Conservation (phyloP, 2,113 vertebrate species). For the Lampris incognitus region DNA sequence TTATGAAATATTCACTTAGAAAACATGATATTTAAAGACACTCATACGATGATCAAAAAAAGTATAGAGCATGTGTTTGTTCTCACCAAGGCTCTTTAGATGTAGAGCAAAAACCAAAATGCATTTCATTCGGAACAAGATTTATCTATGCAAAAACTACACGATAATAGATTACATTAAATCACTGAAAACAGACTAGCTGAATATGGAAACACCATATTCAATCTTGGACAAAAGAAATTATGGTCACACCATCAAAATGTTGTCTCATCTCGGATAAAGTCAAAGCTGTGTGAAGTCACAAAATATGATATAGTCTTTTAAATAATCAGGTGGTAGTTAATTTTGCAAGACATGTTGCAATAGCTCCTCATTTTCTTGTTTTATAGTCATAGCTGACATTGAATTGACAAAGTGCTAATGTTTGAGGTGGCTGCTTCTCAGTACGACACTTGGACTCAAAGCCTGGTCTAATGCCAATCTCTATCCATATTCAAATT, state of each 20-base stretch:
- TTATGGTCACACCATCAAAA: too few species aligned
- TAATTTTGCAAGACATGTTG: not conserved
- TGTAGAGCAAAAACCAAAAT: slow-evolving; percentile 9
- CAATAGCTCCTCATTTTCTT: slow-evolving; percentile 1
- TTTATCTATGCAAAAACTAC: too few species aligned
- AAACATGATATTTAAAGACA: not conserved
- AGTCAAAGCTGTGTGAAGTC: too few species aligned
- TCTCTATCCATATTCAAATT: not conserved
- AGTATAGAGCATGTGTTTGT: not conserved
- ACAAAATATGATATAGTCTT: too few species aligned
- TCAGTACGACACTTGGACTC: not conserved
- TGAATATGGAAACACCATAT: too few species aligned
- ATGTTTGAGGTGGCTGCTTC: not conserved
- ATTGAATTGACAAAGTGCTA: not conserved
- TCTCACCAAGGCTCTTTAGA: not conserved
- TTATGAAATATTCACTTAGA: not conserved
- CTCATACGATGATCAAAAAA: not conserved
- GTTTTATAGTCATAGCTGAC: not conserved
- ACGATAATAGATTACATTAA: too few species aligned
- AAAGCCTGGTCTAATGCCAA: too few species aligned
- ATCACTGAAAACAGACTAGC: too few species aligned
- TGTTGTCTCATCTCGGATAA: too few species aligned
- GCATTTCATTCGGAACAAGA: not conserved
- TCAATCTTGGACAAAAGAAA: too few species aligned
- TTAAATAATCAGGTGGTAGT: too few species aligned